These are phyloP conservation scores for Calyptomena viridis DNA, from an alignment of 2,113 vertebrate species.

Conservation along the genomic window DNA sequence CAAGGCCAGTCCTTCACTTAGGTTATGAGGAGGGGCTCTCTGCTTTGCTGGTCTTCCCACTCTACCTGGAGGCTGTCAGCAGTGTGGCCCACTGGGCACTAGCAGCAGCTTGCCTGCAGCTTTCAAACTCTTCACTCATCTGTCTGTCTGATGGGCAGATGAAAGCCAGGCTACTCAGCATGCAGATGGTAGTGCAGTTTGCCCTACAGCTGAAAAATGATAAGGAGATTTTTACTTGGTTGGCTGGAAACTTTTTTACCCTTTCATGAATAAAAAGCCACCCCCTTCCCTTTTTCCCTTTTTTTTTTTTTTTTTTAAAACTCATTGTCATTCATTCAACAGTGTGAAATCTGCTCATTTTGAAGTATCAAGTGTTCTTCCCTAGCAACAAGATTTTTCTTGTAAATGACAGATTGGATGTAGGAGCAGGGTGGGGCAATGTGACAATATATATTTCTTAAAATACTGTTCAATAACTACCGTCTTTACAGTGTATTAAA, in stretches of 20 bases:
- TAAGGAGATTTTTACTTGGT: conserved; percentile 16
- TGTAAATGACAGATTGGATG: conserved; percentile 5
- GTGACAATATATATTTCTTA: conserved; percentile 21
- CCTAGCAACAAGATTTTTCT: conserved; percentile 44
- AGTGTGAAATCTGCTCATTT: conserved; percentile 4
- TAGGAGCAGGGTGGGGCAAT: conserved; percentile 55
- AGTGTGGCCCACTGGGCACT: not conserved
- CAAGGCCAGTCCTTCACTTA: not conserved
- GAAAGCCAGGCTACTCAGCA: conserved; percentile 43
- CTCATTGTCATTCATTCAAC: not conserved
- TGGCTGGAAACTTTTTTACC: conserved; percentile 31
- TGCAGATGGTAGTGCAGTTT: conserved; percentile 49
- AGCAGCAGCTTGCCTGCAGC: not conserved
- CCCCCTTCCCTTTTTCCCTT: not conserved
- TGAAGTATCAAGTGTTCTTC: not conserved
- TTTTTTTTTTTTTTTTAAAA: not conserved
- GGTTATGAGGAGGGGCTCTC: not conserved
- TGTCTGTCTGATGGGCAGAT: not conserved
- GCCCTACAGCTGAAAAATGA: conserved; percentile 42
- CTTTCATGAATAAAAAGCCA: not conserved
- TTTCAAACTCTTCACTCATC: not conserved
- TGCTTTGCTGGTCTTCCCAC: not conserved
- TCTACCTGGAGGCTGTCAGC: not conserved
- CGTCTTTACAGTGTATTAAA: not conserved
- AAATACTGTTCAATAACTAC: not conserved